Conservation (phyloP, 2,113 vertebrate species). For the zebrafish (Danio rerio) region GRCz12tu NC_133182.1:49182501-49183000, state of each 20-base stretch:
- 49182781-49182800: background rate
- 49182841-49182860: background rate
- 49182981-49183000: background rate
- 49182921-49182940: constrained; percentile 52
- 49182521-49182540: constrained; percentile 56
- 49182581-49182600: constrained; percentile 51
- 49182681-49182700: constrained; percentile 49
- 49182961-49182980: constrained; percentile 38
- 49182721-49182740: constrained; percentile 41
- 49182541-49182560: constrained; percentile 48
- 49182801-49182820: constrained; percentile 4
- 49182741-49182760: constrained; percentile 27
- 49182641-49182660: constrained; percentile 56
- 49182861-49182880: constrained; percentile 31
- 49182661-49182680: constrained; percentile 49
- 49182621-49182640: constrained; percentile 31
- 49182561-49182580: constrained; percentile 48
- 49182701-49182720: constrained; percentile 41
- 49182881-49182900: constrained; percentile 44
- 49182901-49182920: constrained; percentile 50
- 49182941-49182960: constrained; percentile 45
- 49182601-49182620: constrained; percentile 45
- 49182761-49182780: background rate
- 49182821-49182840: constrained; percentile 44
- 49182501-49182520: constrained; percentile 42